Evolutionary conservation across 2,113 vertebrate genomes (phyloP), one percentile per base, ranked within the genome.

Genomic region (Scalopus aquaticus): DNA sequence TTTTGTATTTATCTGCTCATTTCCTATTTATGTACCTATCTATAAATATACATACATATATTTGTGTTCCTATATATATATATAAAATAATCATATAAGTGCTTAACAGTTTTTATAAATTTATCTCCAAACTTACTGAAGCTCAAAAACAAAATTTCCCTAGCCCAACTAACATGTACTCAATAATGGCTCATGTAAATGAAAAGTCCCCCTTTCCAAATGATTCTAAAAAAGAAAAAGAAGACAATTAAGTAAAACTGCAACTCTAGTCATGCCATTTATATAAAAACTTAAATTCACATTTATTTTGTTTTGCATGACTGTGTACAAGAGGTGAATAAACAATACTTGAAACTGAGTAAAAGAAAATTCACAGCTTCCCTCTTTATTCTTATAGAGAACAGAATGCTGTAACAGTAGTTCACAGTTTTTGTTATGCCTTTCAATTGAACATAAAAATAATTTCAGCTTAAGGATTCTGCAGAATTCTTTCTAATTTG

Each of bases 401-500:
- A 86, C 11, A 80, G n/a, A 92, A 88, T 78, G 7, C 42, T 44
- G 16, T 37, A 87, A 72, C 3, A 74, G 82, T 10, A 91, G 54
- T 35, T 82, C 37, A 65, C 28, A 58, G 44, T 73, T 92, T 79
- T 62, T 89, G 19, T 76, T 96, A 79, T 56, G 20, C 1, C 15
- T 89, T 89, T 92, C 20, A 76, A 90, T 67, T 83, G 81, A 95
- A 46, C 86, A 69, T 76, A 70, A 83, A 85, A 95, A 80, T 82
- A 95, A 87, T 81, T 90, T 95, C 62, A 95, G n/a, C 35, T 56
- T 95, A 88, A 69, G 32, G 84, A 94, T n/a, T 10, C 80, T 46
- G 17, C 20, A 88, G 16, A 82, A 88, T 90, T 64, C 17, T 79
- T 81, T 93, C 37, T 79, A 56, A 64, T 70, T 85, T 79, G n/a